Base-by-base conservation (phyloP, 2,797 vertebrate genomes). In the Podargus strigoides region DNA sequence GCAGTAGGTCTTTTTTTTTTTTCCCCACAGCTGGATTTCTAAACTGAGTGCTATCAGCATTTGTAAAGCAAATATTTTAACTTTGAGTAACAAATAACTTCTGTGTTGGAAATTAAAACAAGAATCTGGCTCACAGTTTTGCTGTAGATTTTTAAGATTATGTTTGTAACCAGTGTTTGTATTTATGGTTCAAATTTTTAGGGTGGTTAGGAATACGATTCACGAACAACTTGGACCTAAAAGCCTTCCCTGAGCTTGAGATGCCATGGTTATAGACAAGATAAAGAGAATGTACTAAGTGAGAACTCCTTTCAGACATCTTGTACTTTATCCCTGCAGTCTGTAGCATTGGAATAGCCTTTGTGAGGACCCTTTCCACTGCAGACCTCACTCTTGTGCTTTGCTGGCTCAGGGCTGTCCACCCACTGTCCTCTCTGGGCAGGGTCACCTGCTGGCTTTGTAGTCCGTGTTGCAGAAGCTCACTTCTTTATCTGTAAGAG, bases 301-400 rank as follows among this genome's bases (percentile, higher is more conserved):
- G 41, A 39, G 64, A 78, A 20, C 7, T 56, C 28, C 14, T 76
- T 76, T 22, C 10, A 6, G 30, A 16, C 3, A 8, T 27, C 13
- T 58, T 36, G 13, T 46, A 7, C 32, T 20, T 59, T 28, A 28
- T 5, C 21, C 8, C 8, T 15, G 37, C 17, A 8, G n/a, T 8
- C 8, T 20, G 39, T n/a, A 58, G 23, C 10, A 4, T 7, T 62
- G 2, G 1, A 27, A 7, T 1, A 34, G 53, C 17, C 1, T 1
- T 20, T 0, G 1, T 3, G 50, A 62, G 44, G n/a, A 34, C 17
- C 12, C 36, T 41, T 74, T 28, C 56, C 49, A 34, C 15, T 5
- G 2, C 42, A 32, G 15, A 59, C 3, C 20, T 81, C 4, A 1
- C 3, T 36, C 10, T 18, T 3, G 1, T 28, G 27, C 28, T 32